Evolutionary conservation across 2,797 vertebrate species (phyloP), one percentile per base, ranked within the genome.

Genomic region (Galago senegalensis): DNA sequence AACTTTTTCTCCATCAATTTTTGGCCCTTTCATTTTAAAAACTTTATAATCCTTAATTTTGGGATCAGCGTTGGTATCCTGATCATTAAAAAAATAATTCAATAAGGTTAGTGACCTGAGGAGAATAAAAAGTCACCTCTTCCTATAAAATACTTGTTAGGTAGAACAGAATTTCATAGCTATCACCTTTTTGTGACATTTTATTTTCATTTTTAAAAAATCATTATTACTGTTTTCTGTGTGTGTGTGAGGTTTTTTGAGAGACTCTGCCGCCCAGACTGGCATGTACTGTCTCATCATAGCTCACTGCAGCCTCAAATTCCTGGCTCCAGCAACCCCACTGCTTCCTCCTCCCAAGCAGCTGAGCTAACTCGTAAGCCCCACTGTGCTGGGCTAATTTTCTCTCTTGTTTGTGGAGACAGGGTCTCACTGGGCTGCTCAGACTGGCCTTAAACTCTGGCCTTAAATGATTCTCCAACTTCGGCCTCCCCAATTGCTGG

Each of bases 31-130:
- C 1, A 31, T 95, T 96, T 98, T 98, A n/a, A 98, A 84, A 1
- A 96, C 83, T 93, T 99, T 99, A 75, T 77, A 89, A 29, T 98
- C 98, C 95, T 97, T 99, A 93, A 25, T 93, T 97, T 97, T 98
- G 13, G 91, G 87, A 87, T 98, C 97, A 60, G 96, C 1, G 91
- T 96, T 96, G 60, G 97, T 96, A 96, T 99, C 98, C 99, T 99
- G 88, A 93, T 91, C 67, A 87, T 84, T 73, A 97, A 98, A 34
- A 96, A 16, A 97, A 98, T 83, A 43, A 40, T 77, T 82, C 2
- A 18, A 31, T 95, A 90, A 70, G 43, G 84, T 97, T 95, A 97
- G 31, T 76, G 43, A 87, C 87, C 80, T 87, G 61, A 92, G 43
- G 61, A 92, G 76, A 86, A 88, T 46, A 53, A 91, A 95, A 97